Evolutionary conservation across 92 coral and sea anemone species (phyloP).

Genomic region (Epizoanthus illoricatus): DNA sequence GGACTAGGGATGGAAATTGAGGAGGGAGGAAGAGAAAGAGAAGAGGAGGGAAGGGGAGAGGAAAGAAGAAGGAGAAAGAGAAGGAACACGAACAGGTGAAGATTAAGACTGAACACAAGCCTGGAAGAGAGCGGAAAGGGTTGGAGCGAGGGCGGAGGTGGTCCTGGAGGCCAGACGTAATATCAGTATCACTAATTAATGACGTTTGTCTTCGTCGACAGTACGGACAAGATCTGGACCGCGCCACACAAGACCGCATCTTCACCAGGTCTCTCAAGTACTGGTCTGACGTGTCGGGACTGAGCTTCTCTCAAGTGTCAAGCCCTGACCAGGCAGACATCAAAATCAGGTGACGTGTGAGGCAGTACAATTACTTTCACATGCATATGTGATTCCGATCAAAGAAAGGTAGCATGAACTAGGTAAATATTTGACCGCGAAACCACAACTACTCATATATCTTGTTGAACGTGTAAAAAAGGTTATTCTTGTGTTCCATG

Average conservation of each 20-base stretch:
- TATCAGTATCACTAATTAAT: no score
- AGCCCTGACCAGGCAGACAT: constrained; percentile 47
- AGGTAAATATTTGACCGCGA: no score
- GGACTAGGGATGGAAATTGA: no score
- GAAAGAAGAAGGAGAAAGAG: no score
- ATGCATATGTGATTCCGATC: neutral
- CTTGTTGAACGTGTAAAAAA: no score
- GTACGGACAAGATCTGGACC: constrained; percentile 34
- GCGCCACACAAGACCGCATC: constrained; percentile 28
- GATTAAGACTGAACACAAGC: no score
- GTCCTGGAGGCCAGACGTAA: neutral
- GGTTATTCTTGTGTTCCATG: no score
- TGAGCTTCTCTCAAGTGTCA: constrained; percentile 44
- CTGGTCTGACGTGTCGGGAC: constrained; percentile 54
- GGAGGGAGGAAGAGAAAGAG: no score
- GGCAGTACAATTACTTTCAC: neutral
- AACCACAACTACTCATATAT: no score
- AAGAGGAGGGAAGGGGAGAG: no score
- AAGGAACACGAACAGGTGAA: no score
- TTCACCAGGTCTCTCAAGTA: constrained; percentile 44
- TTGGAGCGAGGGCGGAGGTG: neutral
- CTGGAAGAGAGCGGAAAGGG: neutral
- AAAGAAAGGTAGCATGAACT: neutral
- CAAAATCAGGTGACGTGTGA: constrained; percentile 47
- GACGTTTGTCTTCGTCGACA: neutral